phyloP scores from a whole-genome alignment of 2,888 invertebrate species.

The Tinea trinotella region DNA sequence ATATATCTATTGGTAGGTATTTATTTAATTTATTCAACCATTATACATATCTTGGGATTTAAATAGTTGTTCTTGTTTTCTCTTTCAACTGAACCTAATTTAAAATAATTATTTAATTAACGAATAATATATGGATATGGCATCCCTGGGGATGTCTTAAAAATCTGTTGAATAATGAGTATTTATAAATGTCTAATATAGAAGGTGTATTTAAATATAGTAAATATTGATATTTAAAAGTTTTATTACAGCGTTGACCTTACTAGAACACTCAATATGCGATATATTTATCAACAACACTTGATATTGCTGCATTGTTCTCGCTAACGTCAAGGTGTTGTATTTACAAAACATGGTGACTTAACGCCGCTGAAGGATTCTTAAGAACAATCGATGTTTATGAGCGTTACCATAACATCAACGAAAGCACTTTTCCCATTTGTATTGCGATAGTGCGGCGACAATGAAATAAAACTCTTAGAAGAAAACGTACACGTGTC shows the following conservation, averaged over 20 bases:
- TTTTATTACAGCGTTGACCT: not conserved
- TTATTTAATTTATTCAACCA: too few species aligned
- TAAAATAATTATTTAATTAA: too few species aligned
- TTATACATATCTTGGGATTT: too few species aligned
- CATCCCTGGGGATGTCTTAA: too few species aligned
- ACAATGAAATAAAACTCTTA: not conserved
- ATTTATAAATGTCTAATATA: too few species aligned
- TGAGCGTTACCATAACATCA: constrained; percentile 57
- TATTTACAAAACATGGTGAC: constrained; percentile 16
- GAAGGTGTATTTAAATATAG: not conserved
- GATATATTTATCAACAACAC: not conserved
- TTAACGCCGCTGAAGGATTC: constrained; percentile 11
- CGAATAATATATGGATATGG: too few species aligned
- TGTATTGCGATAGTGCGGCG: not conserved
- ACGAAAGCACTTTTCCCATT: constrained; percentile 13
- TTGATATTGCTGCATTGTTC: constrained; percentile 9
- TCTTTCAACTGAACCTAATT: too few species aligned
- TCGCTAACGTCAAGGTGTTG: constrained; percentile 9
- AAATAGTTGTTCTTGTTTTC: too few species aligned
- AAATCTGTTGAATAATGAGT: too few species aligned
- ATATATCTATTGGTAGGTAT: not conserved
- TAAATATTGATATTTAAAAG: not conserved
- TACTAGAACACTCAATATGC: not conserved
- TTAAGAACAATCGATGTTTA: constrained; percentile 21
- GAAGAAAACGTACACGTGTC: not conserved